A percentile compares a stretch with the other conserved stretches of the same genome.
phyloP scores from a whole-genome alignment of 1,140 invertebrate species.

The Drosophila takahashii region DNA sequence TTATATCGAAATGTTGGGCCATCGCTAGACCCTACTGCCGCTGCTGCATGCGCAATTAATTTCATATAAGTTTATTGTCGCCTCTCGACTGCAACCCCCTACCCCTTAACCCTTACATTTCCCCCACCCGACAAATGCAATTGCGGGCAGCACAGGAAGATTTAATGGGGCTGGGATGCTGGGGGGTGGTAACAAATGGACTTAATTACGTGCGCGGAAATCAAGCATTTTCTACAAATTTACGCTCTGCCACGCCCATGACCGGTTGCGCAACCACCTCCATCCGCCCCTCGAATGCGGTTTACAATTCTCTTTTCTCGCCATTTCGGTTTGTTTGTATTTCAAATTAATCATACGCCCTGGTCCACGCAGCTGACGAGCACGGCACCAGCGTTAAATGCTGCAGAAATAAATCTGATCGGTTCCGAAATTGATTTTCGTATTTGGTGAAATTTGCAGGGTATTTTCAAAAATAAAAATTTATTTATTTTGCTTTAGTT shows the following conservation, averaged over 20 bases:
- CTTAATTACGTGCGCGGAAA: slow-evolving; percentile 82
- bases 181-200: slow-evolving; percentile 68
- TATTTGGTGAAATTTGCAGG: background rate
- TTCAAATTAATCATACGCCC: slow-evolving; percentile 82
- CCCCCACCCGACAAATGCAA: slow-evolving; percentile 46
- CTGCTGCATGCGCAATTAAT: slow-evolving; percentile 79
- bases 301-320: slow-evolving; percentile 51
- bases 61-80: slow-evolving; percentile 83
- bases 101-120: slow-evolving; percentile 27
- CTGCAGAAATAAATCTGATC: slow-evolving; percentile 46
- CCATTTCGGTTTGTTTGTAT: slow-evolving; percentile 71
- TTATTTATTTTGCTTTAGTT: too few relatives aligned
- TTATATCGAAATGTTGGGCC: background rate
- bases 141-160: slow-evolving; percentile 41
- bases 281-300: slow-evolving; percentile 54
- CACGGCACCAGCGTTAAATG: slow-evolving; percentile 33
- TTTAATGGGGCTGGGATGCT: slow-evolving; percentile 10
- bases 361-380: slow-evolving; percentile 37
- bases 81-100: slow-evolving; percentile 59
- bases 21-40: slow-evolving; percentile 12
- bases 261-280: slow-evolving; percentile 13
- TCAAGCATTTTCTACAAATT: slow-evolving; percentile 82
- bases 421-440: slow-evolving; percentile 50
- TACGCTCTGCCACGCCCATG: slow-evolving; percentile 59
- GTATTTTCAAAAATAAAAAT: too few relatives aligned